phyloP scores from a whole-genome alignment of 2,113 vertebrate genomes.

The Rhinopithecus roxellana region DNA sequence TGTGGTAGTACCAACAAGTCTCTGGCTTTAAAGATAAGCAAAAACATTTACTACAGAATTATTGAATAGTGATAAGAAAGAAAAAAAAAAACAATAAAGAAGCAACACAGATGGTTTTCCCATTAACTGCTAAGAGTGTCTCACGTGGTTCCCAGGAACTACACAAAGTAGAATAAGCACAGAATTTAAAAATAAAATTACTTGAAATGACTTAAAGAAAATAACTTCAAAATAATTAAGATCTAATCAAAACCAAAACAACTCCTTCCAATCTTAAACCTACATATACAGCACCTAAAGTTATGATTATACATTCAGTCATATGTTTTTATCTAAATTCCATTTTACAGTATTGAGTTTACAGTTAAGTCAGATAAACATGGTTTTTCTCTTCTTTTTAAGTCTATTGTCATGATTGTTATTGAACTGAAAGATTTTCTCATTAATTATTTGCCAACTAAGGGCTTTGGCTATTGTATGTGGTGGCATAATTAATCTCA shows the following conservation, averaged over 20 bases:
- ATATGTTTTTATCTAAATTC: background rate
- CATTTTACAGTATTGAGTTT: background rate
- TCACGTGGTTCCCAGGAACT: background rate
- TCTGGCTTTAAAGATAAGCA: slow-evolving; percentile 75
- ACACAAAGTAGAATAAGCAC: background rate
- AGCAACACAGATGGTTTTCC: background rate
- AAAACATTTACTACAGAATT: slow-evolving; percentile 45
- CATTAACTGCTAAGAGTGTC: background rate
- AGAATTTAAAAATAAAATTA: background rate
- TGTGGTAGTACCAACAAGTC: slow-evolving; percentile 11
- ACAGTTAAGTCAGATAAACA: background rate
- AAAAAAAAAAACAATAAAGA: slow-evolving; percentile 57
- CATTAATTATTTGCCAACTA: background rate
- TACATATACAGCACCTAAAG: background rate
- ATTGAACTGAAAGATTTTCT: background rate
- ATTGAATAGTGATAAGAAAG: slow-evolving; percentile 53
- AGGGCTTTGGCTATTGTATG: background rate
- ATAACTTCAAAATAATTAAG: background rate
- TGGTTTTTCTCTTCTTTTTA: background rate
- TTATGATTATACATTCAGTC: background rate
- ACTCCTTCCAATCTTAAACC: background rate
- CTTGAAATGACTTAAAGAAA: background rate
- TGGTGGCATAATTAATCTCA: background rate
- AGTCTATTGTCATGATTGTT: background rate
- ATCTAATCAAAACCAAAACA: background rate